Evolutionary conservation across 2,888 invertebrate species (phyloP).

Genomic region (Lissocephala sabroskyi): DNA sequence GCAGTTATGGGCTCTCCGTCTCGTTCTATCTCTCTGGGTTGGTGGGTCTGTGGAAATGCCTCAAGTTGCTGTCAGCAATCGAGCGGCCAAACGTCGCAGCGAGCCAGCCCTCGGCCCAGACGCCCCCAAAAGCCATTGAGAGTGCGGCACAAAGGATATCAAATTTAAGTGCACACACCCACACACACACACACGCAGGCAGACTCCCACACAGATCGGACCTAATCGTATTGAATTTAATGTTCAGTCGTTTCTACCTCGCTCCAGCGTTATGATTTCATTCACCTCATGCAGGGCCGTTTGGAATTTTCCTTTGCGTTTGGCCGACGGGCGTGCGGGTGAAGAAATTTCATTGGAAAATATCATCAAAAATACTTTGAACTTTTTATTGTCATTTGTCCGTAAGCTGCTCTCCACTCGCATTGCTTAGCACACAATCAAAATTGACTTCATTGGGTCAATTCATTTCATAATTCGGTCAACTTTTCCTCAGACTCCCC

Average conservation of each 20-base stretch:
- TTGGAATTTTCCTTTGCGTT: slow-evolving; percentile 17
- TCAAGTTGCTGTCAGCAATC: slow-evolving; percentile 40
- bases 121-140: not conserved
- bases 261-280: slow-evolving; percentile 3
- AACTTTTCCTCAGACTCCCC: too few species aligned
- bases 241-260: slow-evolving; percentile 47
- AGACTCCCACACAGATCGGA: slow-evolving; percentile 5
- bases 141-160: slow-evolving; percentile 52
- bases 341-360: slow-evolving; percentile 39
- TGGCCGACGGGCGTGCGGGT: not conserved
- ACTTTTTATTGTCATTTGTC: slow-evolving; percentile 43
- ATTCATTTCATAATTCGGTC: slow-evolving; percentile 57
- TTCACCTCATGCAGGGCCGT: not conserved
- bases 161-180: slow-evolving; percentile 57
- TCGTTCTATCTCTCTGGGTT: too few species aligned
- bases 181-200: slow-evolving; percentile 12
- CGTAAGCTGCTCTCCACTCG: too few species aligned
- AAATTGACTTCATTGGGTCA: slow-evolving; percentile 52
- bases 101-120: slow-evolving; percentile 11
- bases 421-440: slow-evolving; percentile 31
- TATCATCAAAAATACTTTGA: slow-evolving; percentile 54
- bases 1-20: too few species aligned
- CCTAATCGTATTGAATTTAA: slow-evolving; percentile 63
- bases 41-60: slow-evolving; percentile 28
- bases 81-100: slow-evolving; percentile 1